Base-by-base conservation (phyloP, 2,888 invertebrate species). In the Lobophora halterata region DNA sequence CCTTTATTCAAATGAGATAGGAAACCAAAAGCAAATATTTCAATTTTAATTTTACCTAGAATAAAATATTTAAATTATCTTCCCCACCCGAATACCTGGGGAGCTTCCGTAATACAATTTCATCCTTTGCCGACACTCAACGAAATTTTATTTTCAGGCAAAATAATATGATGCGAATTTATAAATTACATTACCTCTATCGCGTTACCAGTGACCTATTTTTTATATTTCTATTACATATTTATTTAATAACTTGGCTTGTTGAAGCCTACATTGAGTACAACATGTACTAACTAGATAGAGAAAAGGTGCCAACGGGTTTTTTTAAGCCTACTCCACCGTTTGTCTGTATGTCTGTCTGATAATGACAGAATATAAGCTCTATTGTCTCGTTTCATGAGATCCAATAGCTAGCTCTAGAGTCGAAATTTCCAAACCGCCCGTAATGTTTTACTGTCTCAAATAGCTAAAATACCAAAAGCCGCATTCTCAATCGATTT, bases 51-150 rank as follows among this genome's bases (percentile, higher is more conserved):
- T 69, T 65, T 61, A 58, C 53, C 46, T 36, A 25, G 48, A 38
- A 57, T 58, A 61, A 66, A 46, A 45, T 46, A 44, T 32, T 34
- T 71, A 67, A 73, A 69, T 71, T 65, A 66, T 65, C 68, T 64
- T 64, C 55, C 62, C 13, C 61, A 35, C 47, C 14, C 42, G 50
- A 41, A 49, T 46, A 54, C 45, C 66, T 56, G 59, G 4, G 19
- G 61, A 55, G 63, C 50, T 51, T 60, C 52, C 41, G 49, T 61
- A 65, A 61, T 60, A 58, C 53, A 65, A 61, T 69, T 66, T 63
- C 61, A 71, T 65, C 65, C 64, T 61, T 61, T 63, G 61, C 59
- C 55, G 65, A 35, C 39, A 35, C 45, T 46, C 31, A 25, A 40
- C 52, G 49, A 53, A 53, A 49, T 59, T 60, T 53, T 52, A 53